phyloP scores from a whole-genome alignment of 2,888 invertebrate species.

The Ephialtes manifestator region DNA sequence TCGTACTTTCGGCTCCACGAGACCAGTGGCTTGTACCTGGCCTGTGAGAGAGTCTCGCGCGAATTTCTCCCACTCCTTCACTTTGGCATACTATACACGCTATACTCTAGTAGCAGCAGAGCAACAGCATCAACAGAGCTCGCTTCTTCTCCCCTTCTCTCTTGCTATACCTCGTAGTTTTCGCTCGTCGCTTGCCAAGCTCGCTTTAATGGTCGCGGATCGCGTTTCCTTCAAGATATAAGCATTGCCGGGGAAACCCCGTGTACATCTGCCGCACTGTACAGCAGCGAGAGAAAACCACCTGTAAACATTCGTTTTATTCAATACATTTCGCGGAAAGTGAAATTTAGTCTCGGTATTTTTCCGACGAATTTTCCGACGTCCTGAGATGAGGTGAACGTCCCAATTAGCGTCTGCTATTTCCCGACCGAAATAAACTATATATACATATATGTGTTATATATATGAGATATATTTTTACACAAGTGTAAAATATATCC shows the following conservation, averaged over 20 bases:
- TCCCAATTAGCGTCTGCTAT: too few relatives aligned
- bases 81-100: neutral
- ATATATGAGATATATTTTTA: too few relatives aligned
- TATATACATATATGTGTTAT: too few relatives aligned
- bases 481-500: too few relatives aligned
- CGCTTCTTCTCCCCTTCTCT: constrained; percentile 28
- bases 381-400: too few relatives aligned
- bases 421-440: too few relatives aligned
- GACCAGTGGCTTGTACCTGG: constrained; percentile 24
- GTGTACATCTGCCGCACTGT: neutral
- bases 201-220: constrained; percentile 57
- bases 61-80: constrained; percentile 11
- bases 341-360: neutral
- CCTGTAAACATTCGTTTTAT: constrained; percentile 27
- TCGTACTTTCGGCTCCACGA: neutral
- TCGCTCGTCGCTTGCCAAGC: constrained; percentile 56
- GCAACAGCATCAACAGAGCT: neutral
- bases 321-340: neutral
- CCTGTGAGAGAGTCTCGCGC: neutral
- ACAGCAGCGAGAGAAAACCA: constrained; percentile 8
- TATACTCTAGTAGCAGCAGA: neutral
- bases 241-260: constrained; percentile 38
- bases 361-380: neutral
- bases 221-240: constrained; percentile 51
- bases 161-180: constrained; percentile 15